phyloP scores from a whole-genome alignment of 2,888 invertebrate genomes.

The Hirtodrosophila alboralis region DNA sequence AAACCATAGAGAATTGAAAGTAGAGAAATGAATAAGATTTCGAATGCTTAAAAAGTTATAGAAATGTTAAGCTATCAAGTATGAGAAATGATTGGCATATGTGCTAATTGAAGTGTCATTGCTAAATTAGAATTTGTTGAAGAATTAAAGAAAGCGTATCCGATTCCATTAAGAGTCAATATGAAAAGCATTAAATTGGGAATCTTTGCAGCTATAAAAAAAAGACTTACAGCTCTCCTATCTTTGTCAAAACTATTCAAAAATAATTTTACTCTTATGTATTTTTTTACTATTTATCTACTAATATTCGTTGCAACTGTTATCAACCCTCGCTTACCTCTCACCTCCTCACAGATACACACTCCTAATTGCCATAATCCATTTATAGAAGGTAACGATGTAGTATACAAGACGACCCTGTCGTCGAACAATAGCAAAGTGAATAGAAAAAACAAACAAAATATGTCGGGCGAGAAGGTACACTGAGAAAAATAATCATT shows the following conservation, averaged over 20 bases:
- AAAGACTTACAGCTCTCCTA: too few relatives aligned
- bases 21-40: slow-evolving; percentile 2
- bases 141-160: too few relatives aligned
- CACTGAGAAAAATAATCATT: too few relatives aligned
- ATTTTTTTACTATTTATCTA: slow-evolving; percentile 15
- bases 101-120: not conserved
- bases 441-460: slow-evolving; percentile 40
- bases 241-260: too few relatives aligned
- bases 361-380: slow-evolving; percentile 84
- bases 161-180: too few relatives aligned
- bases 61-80: not conserved
- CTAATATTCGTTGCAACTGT: slow-evolving; percentile 20
- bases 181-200: too few relatives aligned
- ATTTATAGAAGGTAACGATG: slow-evolving; percentile 79
- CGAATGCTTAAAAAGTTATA: not conserved
- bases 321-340: slow-evolving; percentile 5
- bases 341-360: slow-evolving; percentile 14
- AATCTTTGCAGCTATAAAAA: too few relatives aligned
- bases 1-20: slow-evolving; percentile 1
- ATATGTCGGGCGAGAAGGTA: slow-evolving; percentile 39
- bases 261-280: slow-evolving; percentile 18
- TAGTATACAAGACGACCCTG: slow-evolving; percentile 52
- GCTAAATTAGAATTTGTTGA: too few relatives aligned
- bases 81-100: too few relatives aligned
- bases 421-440: slow-evolving; percentile 34